A percentile compares a stretch with the other conserved stretches of the same genome.
These are phyloP conservation scores for Merluccius polli DNA, from an alignment of 2,797 vertebrate genomes.

Conservation along the genomic window DNA sequence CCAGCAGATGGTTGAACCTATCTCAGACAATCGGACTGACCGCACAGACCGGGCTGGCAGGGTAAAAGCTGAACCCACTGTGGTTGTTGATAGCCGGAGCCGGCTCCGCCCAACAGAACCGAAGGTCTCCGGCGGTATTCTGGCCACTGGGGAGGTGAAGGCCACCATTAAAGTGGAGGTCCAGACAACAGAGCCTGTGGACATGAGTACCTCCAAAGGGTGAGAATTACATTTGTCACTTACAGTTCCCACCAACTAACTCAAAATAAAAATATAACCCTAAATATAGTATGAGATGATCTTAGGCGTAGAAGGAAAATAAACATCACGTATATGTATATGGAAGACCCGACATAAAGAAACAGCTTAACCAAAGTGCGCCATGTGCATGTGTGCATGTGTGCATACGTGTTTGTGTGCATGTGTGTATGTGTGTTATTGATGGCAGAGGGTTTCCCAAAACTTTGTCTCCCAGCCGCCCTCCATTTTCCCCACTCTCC, in stretches of 20 bases:
- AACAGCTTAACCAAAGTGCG: neutral
- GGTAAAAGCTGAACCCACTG: conserved; percentile 55
- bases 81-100: conserved; percentile 37
- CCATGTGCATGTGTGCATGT: neutral
- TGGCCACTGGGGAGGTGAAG: conserved; percentile 76
- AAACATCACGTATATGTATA: neutral
- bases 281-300: neutral
- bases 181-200: conserved; percentile 82
- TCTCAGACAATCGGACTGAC: conserved; percentile 55
- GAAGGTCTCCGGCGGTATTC: conserved; percentile 58
- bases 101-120: conserved; percentile 32
- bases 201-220: conserved; percentile 91
- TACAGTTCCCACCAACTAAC: neutral
- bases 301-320: neutral
- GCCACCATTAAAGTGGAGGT: conserved; percentile 84
- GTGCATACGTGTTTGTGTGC: neutral
- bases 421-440: neutral
- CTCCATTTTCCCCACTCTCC: conserved; percentile 78
- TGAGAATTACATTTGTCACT: conserved; percentile 57
- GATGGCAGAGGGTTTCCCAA: conserved; percentile 26
- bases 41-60: conserved; percentile 35
- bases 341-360: neutral
- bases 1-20: conserved; percentile 33
- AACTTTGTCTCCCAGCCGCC: conserved; percentile 48
- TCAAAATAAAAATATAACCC: neutral